These are phyloP conservation scores for Camponotus floridanus DNA, from an alignment of 1,140 invertebrate genomes.

Conservation along the genomic window DNA sequence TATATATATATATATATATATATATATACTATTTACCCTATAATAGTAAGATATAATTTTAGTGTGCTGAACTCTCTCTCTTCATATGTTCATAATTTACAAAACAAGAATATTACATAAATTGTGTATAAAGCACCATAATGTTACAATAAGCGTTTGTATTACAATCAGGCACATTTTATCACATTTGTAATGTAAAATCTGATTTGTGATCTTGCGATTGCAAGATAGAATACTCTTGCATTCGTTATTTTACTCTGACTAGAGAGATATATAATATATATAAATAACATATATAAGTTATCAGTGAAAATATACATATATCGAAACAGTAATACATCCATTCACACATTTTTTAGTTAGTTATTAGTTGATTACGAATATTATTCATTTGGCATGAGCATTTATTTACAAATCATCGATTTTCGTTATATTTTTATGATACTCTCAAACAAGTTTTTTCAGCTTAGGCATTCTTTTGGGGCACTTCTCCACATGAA, in stretches of 20 bases:
- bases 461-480: slow-evolving; percentile 84
- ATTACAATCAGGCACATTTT: slow-evolving; percentile 48
- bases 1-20: no score
- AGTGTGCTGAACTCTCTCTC: neutral
- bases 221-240: slow-evolving; percentile 4
- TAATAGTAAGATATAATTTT: slow-evolving; percentile 13
- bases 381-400: neutral
- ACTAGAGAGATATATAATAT: slow-evolving; percentile 32
- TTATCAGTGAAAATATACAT: slow-evolving; percentile 14
- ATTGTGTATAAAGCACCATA: slow-evolving; percentile 27
- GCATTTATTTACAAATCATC: neutral
- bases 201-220: neutral
- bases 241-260: slow-evolving; percentile 29
- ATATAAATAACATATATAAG: neutral
- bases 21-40: neutral
- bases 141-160: slow-evolving; percentile 48
- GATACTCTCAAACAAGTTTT: slow-evolving; percentile 74
- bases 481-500: slow-evolving; percentile 79
- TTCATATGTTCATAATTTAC: slow-evolving; percentile 33
- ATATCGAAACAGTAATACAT: slow-evolving; percentile 19
- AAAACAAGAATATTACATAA: slow-evolving; percentile 15
- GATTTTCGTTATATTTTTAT: neutral
- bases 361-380: neutral
- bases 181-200: slow-evolving; percentile 46
- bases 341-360: neutral